Base-by-base conservation (phyloP, 92 coral and sea anemone species). In the Montipora capitata region DNA sequence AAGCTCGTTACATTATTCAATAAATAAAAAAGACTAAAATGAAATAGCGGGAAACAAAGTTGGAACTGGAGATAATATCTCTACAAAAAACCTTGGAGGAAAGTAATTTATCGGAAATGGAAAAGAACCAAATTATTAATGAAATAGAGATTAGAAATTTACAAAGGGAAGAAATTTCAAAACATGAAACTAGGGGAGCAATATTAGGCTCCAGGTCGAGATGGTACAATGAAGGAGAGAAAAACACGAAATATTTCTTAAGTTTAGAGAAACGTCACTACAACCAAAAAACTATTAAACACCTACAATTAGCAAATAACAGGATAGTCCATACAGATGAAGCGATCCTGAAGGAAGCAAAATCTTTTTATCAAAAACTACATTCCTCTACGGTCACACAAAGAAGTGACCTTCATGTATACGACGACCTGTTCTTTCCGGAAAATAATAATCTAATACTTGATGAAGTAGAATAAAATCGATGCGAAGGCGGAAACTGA, bases 161-260 rank as follows among this genome's bases (percentile, higher is more conserved):
- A n/a, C n/a, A n/a, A n/a, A n/a, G n/a, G n/a, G n/a, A 18, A 18
- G 20, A 18, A 18, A 18, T 18, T 18, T 18, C 0, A 18, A 18
- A 18, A 18, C 20, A 18, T 18, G 0, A 18, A 18, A 18, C 20
- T 18, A 18, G 20, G 20, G 20, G 0, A 18, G 20, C 20, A 18
- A 18, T 18, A 18, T 18, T 18, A 18, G 0, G 20, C 20, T 18
- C 20, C 20, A 18, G 0, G 20, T 79, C 91, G 3, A 15, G 48
- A 17, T 88, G 86, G 80, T 71, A 81, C 14, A 73, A 18, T 18
- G 20, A 18, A 18, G 20, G 20, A 18, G 20, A 18, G 20, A 18
- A 18, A 63, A 88, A 76, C 15, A n/a, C n/a, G n/a, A n/a, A n/a
- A n/a, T n/a, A n/a, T n/a, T n/a, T n/a, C n/a, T n/a, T n/a, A n/a